Evolutionary conservation across 2,888 invertebrate species (phyloP).

Genomic region (Drosophila atripex): DNA sequence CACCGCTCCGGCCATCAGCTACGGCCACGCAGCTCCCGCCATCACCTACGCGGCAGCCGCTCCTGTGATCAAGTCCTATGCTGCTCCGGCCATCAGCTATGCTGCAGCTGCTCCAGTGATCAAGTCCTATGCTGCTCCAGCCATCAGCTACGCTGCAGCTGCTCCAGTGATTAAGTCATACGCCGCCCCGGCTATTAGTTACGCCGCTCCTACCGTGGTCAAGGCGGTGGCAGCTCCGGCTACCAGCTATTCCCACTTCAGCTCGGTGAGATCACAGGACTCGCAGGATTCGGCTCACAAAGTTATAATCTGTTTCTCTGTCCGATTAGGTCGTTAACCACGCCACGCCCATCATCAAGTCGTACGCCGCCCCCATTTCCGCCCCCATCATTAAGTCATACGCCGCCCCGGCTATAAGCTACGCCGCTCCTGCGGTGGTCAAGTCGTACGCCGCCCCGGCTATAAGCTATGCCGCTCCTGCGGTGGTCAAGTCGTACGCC

Average conservation of each 20-base stretch:
- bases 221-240: conserved; percentile 66
- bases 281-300: neutral
- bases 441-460: conserved; percentile 73
- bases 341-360: conserved; percentile 71
- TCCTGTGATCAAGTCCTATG: conserved; percentile 55
- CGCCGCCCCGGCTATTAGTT: conserved; percentile 65
- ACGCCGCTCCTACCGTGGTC: conserved; percentile 62
- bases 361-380: conserved; percentile 59
- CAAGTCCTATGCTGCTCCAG: conserved; percentile 62
- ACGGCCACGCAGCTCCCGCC: conserved; percentile 58
- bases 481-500: conserved; percentile 67
- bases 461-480: conserved; percentile 70
- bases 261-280: conserved; percentile 80
- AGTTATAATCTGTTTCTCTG: neutral
- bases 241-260: conserved; percentile 87
- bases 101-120: conserved; percentile 51
- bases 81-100: conserved; percentile 63
- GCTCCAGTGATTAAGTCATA: conserved; percentile 57
- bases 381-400: conserved; percentile 73
- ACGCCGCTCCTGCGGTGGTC: conserved; percentile 69
- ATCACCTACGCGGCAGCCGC: conserved; percentile 60
- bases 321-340: conserved; percentile 72
- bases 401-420: conserved; percentile 67
- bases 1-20: conserved; percentile 60
- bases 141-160: conserved; percentile 66